Conservation (phyloP, 2,113 vertebrate species). For the Ornithorhynchus anatinus region DNA sequence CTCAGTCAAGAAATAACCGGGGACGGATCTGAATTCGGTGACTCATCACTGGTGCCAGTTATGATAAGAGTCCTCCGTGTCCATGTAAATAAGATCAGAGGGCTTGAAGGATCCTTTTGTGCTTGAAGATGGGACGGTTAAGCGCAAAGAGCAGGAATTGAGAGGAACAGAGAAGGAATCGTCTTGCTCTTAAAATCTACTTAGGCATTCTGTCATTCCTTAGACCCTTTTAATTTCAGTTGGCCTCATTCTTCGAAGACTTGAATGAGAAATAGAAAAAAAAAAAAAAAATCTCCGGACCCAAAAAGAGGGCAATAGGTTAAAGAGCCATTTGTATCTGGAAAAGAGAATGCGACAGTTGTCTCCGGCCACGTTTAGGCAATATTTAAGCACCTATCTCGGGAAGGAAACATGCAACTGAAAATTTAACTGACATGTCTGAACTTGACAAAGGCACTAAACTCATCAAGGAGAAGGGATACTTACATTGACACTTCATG, state of each 20-base stretch:
- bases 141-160: too few species aligned
- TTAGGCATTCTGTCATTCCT: too few species aligned
- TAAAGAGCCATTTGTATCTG: not conserved
- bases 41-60: not conserved
- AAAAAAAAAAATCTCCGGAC: not conserved
- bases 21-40: not conserved
- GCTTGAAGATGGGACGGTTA: too few species aligned
- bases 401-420: not conserved
- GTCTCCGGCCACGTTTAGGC: rapidly evolving
- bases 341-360: not conserved
- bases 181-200: too few species aligned
- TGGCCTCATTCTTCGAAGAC: too few species aligned
- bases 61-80: too few species aligned
- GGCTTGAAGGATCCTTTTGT: too few species aligned
- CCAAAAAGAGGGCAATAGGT: not conserved
- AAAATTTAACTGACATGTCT: not conserved
- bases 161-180: too few species aligned
- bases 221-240: too few species aligned
- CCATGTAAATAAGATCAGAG: too few species aligned
- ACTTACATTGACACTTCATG: conserved; percentile 98
- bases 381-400: not conserved
- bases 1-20: not conserved
- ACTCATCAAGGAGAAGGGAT: not conserved
- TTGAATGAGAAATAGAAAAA: too few species aligned
- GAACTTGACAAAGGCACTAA: not conserved